Evolutionary conservation across 2,113 vertebrate species (phyloP), one percentile per base, ranked within the genome.

Genomic region (Upupa epops): DNA sequence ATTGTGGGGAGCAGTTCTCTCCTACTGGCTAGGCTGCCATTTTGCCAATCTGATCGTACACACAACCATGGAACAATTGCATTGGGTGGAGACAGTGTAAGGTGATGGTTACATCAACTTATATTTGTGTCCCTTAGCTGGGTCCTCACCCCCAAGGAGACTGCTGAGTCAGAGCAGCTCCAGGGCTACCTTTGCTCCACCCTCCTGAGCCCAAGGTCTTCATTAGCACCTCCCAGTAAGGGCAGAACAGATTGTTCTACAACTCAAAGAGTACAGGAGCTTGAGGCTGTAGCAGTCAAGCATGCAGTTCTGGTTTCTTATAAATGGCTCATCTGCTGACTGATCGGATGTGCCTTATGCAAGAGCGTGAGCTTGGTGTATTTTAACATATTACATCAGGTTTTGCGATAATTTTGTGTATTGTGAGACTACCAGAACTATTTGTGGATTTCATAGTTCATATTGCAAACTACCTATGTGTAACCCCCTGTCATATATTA

Each of bases 361-460:
- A 42, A 1, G 26, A 9, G 4, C 29, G 28, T 46, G 12, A 70
- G 22, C 72, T 26, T 40, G 42, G 51, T 12, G 5, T 48, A 34
- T 66, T 91, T 83, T 37, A 75, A 45, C 8, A 0, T 25, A 54
- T 74, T 59, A 75, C 82, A 49, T 74, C 31, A 28, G 52, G 13
- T 71, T 92, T 85, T 71, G 75, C 68, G 55, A 24, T 74, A 70
- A 59, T n/a, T 85, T 42, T n/a, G 31, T 70, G 42, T 58, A 42
- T 82, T 73, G 22, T n/a, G 88, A 88, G 70, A 78, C 85, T 83
- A 68, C 49, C 83, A 74, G 25, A 71, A 22, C 36, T 89, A 13
- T 80, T 66, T 71, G 85, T 80, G 36, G 73, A 45, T 95, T 94
- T 80, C 88, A 40, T 80, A 46, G 85, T 68, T 91, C 5, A 1